Percentiles rank a stretch among this genome's conserved stretches.
Evolutionary conservation across 2,888 invertebrate genomes (phyloP).

Genomic region (Drosophila pseudotakahashii): DNA sequence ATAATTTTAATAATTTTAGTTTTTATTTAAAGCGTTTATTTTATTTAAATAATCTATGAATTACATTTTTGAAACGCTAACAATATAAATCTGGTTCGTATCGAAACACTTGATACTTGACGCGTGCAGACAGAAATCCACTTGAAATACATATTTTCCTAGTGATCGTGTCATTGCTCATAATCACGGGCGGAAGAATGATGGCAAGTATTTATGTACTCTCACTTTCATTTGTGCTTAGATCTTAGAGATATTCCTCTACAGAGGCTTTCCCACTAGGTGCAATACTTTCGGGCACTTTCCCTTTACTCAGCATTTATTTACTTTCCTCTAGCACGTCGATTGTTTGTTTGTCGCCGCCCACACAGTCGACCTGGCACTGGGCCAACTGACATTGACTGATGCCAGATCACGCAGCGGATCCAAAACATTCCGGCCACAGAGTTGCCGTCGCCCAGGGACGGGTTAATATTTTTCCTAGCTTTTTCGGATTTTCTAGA

Average conservation of each 20-base stretch:
- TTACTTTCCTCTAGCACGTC: conserved; percentile 10
- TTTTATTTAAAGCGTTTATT: too few species aligned
- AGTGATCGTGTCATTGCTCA: too few species aligned
- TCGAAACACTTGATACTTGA: conserved; percentile 60
- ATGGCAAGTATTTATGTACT: neutral
- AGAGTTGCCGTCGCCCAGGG: conserved; percentile 41
- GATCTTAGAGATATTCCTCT: neutral
- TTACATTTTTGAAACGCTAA: too few species aligned
- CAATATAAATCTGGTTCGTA: conserved; percentile 13
- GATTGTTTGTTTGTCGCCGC: conserved; percentile 64
- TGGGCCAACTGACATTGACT: conserved; percentile 81
- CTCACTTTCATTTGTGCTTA: conserved; percentile 3
- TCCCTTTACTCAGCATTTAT: conserved; percentile 15
- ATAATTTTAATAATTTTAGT: too few species aligned
- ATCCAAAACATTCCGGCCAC: conserved; percentile 30
- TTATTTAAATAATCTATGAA: too few species aligned
- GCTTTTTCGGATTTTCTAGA: conserved; percentile 36
- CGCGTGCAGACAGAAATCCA: conserved; percentile 32
- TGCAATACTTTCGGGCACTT: conserved; percentile 17
- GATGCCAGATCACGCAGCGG: conserved; percentile 69
- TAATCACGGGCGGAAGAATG: neutral
- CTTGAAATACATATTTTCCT: conserved; percentile 45
- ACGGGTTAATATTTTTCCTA: conserved; percentile 71
- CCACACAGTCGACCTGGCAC: conserved; percentile 67
- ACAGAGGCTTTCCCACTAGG: neutral